Evolutionary conservation across 2,113 vertebrate species (phyloP).

Genomic region (Anser cygnoides): DNA sequence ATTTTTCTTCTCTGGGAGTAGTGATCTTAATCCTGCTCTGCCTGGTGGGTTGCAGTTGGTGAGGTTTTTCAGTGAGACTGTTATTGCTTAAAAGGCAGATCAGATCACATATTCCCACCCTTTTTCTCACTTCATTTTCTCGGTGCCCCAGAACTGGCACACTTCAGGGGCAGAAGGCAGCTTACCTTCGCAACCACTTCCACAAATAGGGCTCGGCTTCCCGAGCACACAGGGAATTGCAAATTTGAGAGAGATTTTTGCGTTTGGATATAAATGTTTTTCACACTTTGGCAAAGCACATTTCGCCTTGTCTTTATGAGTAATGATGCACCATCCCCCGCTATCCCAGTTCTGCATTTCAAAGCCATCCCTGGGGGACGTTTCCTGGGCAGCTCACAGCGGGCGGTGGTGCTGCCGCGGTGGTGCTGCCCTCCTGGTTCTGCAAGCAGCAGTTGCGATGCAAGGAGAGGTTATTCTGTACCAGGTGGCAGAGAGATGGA

Average conservation of each 20-base stretch:
- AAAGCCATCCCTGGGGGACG: accelerated
- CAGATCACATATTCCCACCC: constrained; percentile 1
- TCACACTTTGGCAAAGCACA: background rate
- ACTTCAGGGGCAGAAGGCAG: background rate
- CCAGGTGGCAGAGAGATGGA: background rate
- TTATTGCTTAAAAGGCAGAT: background rate
- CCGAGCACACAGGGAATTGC: background rate
- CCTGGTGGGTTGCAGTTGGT: background rate
- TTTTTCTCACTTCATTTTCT: background rate
- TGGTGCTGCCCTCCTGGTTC: background rate
- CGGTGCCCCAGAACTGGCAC: background rate
- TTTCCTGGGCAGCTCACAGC: accelerated
- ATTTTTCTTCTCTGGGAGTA: background rate
- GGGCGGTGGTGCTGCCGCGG: background rate
- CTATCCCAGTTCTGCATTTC: background rate
- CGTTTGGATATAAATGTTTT: background rate
- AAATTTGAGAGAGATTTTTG: background rate
- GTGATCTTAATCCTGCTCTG: background rate
- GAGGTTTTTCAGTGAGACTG: background rate
- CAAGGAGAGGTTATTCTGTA: background rate
- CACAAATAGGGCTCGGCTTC: background rate
- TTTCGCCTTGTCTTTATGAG: background rate
- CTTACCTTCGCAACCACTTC: background rate
- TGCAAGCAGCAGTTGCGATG: accelerated
- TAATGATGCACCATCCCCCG: accelerated